Percentiles rank a stretch among this genome's conserved stretches.
These are phyloP conservation scores for Corythaeola cristata DNA, from an alignment of 2,113 vertebrate genomes.

Conservation along the genomic window DNA sequence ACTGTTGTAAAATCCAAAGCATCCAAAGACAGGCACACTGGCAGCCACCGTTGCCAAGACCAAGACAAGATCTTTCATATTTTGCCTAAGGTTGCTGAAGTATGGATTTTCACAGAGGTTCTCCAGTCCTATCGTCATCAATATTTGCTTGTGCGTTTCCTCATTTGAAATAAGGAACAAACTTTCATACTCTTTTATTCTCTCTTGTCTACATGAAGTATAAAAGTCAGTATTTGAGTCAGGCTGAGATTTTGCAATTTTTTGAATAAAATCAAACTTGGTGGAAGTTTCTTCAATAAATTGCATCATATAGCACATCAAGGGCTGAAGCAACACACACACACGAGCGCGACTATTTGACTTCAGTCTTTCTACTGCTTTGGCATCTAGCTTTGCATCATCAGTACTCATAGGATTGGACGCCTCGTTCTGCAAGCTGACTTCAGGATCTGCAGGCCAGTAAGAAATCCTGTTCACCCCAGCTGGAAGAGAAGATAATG, in stretches of 20 bases:
- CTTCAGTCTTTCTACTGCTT: slow-evolving; percentile 88
- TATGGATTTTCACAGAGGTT: slow-evolving; percentile 89
- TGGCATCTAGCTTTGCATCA: slow-evolving; percentile 87
- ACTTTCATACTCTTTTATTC: slow-evolving; percentile 80
- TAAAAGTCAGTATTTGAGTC: slow-evolving; percentile 77
- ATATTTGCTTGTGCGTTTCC: slow-evolving; percentile 80
- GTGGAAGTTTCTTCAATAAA: slow-evolving; percentile 87
- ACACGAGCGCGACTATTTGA: slow-evolving; percentile 90
- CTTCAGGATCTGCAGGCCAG: slow-evolving; percentile 94
- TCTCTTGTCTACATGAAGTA: slow-evolving; percentile 77
- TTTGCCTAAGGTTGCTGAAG: slow-evolving; percentile 88
- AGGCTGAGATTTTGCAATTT: slow-evolving; percentile 72
- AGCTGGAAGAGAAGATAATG: slow-evolving; percentile 76
- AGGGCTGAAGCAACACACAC: slow-evolving; percentile 86
- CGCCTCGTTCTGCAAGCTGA: slow-evolving; percentile 80
- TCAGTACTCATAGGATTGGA: slow-evolving; percentile 47
- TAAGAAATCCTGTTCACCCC: slow-evolving; percentile 94
- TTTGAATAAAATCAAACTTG: slow-evolving; percentile 88
- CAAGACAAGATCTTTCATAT: slow-evolving; percentile 89
- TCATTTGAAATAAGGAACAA: slow-evolving; percentile 82
- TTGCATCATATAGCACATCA: slow-evolving; percentile 83
- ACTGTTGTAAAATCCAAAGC: slow-evolving; percentile 85
- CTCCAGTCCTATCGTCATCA: slow-evolving; percentile 87
- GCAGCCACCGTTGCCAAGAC: slow-evolving; percentile 86
- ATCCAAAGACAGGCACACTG: slow-evolving; percentile 80